These are phyloP conservation scores for Arrhopalites spinosus DNA, from an alignment of 2,888 invertebrate species.

Conservation along the genomic window DNA sequence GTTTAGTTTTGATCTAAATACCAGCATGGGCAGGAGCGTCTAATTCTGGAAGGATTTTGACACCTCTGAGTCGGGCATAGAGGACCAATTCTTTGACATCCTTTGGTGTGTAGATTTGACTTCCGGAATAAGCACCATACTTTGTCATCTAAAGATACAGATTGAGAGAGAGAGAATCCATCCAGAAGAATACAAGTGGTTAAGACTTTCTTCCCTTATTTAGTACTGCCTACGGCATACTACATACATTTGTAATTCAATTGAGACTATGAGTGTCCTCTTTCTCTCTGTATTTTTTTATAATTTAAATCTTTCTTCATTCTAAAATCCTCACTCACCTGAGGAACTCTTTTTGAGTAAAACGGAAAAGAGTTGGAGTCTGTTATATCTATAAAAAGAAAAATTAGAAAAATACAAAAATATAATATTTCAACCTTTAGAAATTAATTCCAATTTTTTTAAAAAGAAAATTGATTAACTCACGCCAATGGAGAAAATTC, in stretches of 20 bases:
- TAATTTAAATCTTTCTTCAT: too few species aligned
- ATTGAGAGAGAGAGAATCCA: background rate
- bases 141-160: constrained; percentile 70
- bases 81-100: constrained; percentile 64
- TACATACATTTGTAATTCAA: background rate
- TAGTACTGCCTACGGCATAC: background rate
- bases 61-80: constrained; percentile 61
- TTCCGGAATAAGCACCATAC: constrained; percentile 65
- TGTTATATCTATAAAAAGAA: constrained; percentile 43
- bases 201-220: background rate
- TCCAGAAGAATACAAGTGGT: background rate
- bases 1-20: background rate
- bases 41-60: constrained; percentile 57
- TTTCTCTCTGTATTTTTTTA: background rate
- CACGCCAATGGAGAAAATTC: constrained; percentile 63
- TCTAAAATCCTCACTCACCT: too few species aligned
- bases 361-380: constrained; percentile 65
- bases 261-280: background rate
- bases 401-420: background rate
- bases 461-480: background rate
- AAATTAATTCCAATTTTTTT: background rate
- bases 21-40: constrained; percentile 57
- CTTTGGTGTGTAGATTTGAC: constrained; percentile 69
- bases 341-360: constrained; percentile 59
- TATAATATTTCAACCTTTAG: background rate